Conservation (phyloP, 2,888 invertebrate genomes). For the Eilema sororculum region DNA sequence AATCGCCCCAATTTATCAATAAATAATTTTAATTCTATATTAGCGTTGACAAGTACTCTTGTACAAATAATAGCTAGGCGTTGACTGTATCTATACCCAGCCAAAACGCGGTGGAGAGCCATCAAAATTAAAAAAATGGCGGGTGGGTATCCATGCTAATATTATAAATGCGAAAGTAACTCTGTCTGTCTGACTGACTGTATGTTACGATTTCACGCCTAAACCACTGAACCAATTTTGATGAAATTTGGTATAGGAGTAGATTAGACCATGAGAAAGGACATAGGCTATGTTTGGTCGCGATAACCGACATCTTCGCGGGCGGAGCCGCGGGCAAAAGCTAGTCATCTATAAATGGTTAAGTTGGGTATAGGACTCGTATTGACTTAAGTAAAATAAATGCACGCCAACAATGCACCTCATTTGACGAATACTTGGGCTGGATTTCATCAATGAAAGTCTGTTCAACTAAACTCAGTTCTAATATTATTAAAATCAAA, state of each 20-base stretch:
- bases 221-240: too few species aligned
- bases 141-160: too few species aligned
- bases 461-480: neutral
- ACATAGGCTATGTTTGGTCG: too few species aligned
- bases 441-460: neutral
- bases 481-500: neutral
- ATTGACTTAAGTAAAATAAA: neutral
- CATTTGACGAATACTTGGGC: neutral
- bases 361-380: neutral
- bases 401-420: neutral
- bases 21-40: neutral
- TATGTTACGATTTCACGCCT: too few species aligned
- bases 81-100: neutral
- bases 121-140: neutral
- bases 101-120: neutral
- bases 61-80: neutral
- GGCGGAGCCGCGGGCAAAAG: too few species aligned
- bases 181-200: too few species aligned
- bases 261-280: too few species aligned
- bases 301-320: too few species aligned
- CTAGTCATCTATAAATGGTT: too few species aligned
- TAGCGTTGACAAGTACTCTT: neutral
- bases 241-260: too few species aligned
- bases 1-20: neutral
- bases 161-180: too few species aligned